These are phyloP conservation scores for Condylura cristata DNA, from an alignment of 2,113 vertebrate genomes.

Conservation along the genomic window DNA sequence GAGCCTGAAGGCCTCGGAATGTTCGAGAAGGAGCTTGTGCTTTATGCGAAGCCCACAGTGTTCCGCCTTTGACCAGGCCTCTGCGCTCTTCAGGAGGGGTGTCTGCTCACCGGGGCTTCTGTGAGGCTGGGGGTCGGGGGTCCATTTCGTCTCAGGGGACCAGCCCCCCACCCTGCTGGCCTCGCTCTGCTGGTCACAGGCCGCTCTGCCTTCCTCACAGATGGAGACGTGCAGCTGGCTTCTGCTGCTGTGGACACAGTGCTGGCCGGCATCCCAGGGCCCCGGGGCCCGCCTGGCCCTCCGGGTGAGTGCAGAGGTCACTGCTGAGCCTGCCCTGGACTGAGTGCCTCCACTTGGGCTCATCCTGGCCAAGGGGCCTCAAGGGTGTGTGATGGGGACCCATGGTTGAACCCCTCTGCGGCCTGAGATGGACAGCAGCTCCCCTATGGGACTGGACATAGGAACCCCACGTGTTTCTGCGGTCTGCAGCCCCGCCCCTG, in stretches of 20 bases:
- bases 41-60: too few relatives aligned
- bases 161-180: background rate
- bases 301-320: slow-evolving; percentile 82
- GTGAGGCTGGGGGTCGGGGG: background rate
- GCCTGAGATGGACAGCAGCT: background rate
- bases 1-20: background rate
- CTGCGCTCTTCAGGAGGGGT: background rate
- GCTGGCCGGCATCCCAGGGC: slow-evolving; percentile 86
- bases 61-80: background rate
- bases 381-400: accelerated
- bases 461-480: background rate
- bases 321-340: background rate
- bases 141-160: background rate
- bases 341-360: background rate
- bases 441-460: too few relatives aligned
- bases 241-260: slow-evolving; percentile 87
- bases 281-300: slow-evolving; percentile 86
- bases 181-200: background rate
- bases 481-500: background rate
- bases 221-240: slow-evolving; percentile 84
- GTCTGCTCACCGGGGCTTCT: background rate
- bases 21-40: background rate
- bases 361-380: background rate
- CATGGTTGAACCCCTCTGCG: accelerated
- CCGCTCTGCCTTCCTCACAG: slow-evolving; percentile 69